A percentile compares a stretch with the other conserved stretches of the same genome.
Evolutionary conservation across 1,140 invertebrate species (phyloP).

Genomic region (Rhyzopertha dominica): DNA sequence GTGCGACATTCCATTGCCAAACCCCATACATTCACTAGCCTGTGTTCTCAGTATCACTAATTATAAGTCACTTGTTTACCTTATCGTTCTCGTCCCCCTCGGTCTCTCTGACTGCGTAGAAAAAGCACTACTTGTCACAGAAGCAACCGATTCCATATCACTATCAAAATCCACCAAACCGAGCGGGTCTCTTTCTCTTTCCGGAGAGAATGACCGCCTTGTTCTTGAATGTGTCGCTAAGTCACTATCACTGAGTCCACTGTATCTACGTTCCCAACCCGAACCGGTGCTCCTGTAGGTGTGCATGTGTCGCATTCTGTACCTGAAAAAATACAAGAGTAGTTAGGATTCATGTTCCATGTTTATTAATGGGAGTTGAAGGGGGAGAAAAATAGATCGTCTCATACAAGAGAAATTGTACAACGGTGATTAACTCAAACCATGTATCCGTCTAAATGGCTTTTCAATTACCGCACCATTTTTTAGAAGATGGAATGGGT

Average conservation of each 20-base stretch:
- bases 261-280: slow-evolving; percentile 74
- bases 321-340: too few species aligned
- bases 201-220: slow-evolving; percentile 52
- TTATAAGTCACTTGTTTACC: slow-evolving; percentile 50
- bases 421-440: too few species aligned
- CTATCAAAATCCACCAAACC: slow-evolving; percentile 71
- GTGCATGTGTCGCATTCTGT: slow-evolving; percentile 45
- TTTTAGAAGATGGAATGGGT: too few species aligned
- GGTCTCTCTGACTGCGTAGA: slow-evolving; percentile 87
- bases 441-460: too few species aligned
- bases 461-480: too few species aligned
- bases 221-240: slow-evolving; percentile 58
- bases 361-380: too few species aligned
- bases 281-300: slow-evolving; percentile 64
- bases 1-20: too few species aligned
- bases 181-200: slow-evolving; percentile 56
- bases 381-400: too few species aligned
- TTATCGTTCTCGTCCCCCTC: slow-evolving; percentile 62
- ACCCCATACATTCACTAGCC: too few species aligned
- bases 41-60: too few species aligned
- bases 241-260: slow-evolving; percentile 77
- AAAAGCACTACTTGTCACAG: slow-evolving; percentile 84
- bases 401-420: too few species aligned
- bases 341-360: too few species aligned
- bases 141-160: slow-evolving; percentile 83